Evolutionary conservation across 2,113 vertebrate genomes (phyloP).

Genomic region (Centropus bengalensis): DNA sequence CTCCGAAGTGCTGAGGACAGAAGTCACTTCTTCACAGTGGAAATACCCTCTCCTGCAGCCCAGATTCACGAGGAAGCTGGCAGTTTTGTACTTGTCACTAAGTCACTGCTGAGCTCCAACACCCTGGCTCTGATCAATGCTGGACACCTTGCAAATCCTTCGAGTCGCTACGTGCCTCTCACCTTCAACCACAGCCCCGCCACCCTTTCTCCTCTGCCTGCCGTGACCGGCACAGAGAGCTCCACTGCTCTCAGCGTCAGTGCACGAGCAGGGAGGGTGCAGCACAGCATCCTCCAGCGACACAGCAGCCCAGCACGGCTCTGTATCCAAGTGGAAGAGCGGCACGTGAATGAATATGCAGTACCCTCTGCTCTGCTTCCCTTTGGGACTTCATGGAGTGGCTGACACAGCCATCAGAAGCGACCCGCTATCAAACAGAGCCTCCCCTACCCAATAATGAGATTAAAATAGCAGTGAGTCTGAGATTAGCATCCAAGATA

Average conservation of each 20-base stretch:
- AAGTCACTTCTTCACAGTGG: not conserved
- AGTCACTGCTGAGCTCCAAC: not conserved
- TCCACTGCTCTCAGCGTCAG: not conserved
- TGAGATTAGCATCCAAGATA: slow-evolving; percentile 34
- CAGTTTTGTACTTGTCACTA: not conserved
- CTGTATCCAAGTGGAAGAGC: not conserved
- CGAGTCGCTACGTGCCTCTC: not conserved
- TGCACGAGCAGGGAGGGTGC: not conserved
- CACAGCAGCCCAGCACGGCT: not conserved
- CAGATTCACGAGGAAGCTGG: not conserved
- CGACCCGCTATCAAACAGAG: slow-evolving; percentile 11
- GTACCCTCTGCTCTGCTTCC: slow-evolving; percentile 25
- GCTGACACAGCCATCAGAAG: slow-evolving; percentile 21
- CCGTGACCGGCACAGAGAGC: not conserved
- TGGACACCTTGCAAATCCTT: not conserved
- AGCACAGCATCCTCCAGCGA: not conserved
- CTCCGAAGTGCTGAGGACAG: not conserved
- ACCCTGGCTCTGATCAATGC: not conserved
- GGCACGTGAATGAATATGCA: slow-evolving; percentile 37
- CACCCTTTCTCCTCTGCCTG: not conserved
- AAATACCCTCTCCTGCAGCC: not conserved
- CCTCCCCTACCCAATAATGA: slow-evolving; percentile 19
- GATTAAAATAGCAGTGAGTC: slow-evolving; percentile 46
- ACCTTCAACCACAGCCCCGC: not conserved
- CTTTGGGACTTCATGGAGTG: not conserved